Conservation (phyloP, 2,797 vertebrate genomes). For the Strix occidentalis region DNA sequence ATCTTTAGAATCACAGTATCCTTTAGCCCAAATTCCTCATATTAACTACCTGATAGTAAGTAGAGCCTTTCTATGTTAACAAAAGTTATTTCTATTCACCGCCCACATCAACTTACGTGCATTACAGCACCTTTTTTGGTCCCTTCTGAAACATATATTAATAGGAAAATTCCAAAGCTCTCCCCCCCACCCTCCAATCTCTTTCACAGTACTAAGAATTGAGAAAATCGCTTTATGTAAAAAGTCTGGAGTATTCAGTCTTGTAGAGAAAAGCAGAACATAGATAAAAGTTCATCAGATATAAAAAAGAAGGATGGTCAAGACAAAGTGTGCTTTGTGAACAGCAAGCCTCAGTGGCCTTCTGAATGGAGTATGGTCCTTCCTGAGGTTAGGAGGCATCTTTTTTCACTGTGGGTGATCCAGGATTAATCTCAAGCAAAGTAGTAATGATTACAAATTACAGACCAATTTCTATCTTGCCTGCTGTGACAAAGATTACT, state of each 20-base stretch:
- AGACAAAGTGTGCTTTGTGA: conserved; percentile 36
- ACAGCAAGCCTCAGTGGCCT: conserved; percentile 22
- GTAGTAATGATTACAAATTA: conserved; percentile 72
- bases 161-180: conserved; percentile 4
- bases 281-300: conserved; percentile 38
- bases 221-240: conserved; percentile 18
- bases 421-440: conserved; percentile 67
- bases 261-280: conserved; percentile 38
- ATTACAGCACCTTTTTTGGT: not conserved
- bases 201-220: not conserved
- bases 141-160: not conserved
- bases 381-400: conserved; percentile 29
- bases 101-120: not conserved
- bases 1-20: not conserved
- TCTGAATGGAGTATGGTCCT: conserved; percentile 39
- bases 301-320: conserved; percentile 30
- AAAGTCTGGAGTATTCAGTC: not conserved
- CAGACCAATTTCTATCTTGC: conserved; percentile 60
- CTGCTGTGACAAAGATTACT: conserved; percentile 69
- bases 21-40: not conserved
- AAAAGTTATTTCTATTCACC: conserved; percentile 14
- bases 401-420: conserved; percentile 60
- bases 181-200: not conserved
- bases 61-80: not conserved
- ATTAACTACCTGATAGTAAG: not conserved